These are phyloP conservation scores for Empidonax alnorum DNA, from an alignment of 2,113 vertebrate genomes.

Conservation along the genomic window DNA sequence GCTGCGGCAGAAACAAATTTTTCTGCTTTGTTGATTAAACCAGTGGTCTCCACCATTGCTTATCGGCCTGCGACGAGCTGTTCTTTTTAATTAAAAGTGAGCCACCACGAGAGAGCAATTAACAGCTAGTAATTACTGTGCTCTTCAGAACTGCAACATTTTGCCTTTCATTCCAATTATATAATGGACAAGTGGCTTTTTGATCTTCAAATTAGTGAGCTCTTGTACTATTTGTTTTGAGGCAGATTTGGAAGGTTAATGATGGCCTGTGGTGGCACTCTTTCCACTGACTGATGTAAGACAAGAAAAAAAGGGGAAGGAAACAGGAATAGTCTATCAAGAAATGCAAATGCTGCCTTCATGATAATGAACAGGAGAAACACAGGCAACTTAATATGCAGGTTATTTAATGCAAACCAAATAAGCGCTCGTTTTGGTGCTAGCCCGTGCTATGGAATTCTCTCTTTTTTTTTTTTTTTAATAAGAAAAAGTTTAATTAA, in stretches of 20 bases:
- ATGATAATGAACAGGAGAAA: constrained; percentile 85
- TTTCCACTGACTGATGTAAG: constrained; percentile 89
- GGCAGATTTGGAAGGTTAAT: constrained; percentile 97
- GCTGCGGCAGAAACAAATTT: constrained; percentile 93
- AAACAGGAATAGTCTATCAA: constrained; percentile 87
- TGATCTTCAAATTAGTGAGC: constrained; percentile 99
- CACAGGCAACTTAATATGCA: constrained; percentile 75
- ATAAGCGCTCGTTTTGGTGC: constrained; percentile 71
- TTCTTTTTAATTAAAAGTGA: constrained; percentile 99
- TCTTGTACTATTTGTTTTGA: constrained; percentile 98
- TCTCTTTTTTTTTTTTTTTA: neutral
- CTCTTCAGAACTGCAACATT: constrained; percentile 96
- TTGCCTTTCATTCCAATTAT: constrained; percentile 98
- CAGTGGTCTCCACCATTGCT: constrained; percentile 89
- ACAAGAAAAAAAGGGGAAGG: constrained; percentile 79
- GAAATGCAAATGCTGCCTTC: constrained; percentile 90
- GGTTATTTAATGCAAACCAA: constrained; percentile 78
- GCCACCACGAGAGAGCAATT: constrained; percentile 99
- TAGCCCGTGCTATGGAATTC: constrained; percentile 75
- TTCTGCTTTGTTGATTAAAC: constrained; percentile 99
- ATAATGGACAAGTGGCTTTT: constrained; percentile 99
- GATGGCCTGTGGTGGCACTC: constrained; percentile 92
- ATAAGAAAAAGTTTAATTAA: constrained; percentile 89
- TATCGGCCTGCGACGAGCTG: constrained; percentile 96
- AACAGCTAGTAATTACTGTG: constrained; percentile 99